A percentile compares a stretch with the other conserved stretches of the same genome.
phyloP scores from a whole-genome alignment of 2,113 vertebrate genomes.

The Elachura formosa region DNA sequence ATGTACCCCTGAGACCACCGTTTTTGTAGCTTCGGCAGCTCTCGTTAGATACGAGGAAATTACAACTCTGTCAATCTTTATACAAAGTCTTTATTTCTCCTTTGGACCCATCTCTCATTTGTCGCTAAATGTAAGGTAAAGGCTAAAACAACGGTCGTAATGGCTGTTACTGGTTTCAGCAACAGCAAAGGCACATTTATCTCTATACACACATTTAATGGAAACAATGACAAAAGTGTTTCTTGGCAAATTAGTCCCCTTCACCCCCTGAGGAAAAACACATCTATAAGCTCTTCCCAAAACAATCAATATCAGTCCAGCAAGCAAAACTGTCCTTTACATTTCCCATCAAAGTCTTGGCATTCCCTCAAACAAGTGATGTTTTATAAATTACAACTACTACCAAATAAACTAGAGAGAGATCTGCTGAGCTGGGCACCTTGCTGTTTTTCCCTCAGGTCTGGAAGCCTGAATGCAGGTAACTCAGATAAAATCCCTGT shows the following conservation, averaged over 20 bases:
- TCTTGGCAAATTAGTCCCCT: slow-evolving; percentile 20
- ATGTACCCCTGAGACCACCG: neutral
- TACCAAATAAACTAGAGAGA: neutral
- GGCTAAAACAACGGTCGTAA: neutral
- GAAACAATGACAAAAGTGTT: slow-evolving; percentile 33
- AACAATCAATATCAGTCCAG: slow-evolving; percentile 37
- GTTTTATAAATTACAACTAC: neutral
- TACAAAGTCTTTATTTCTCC: neutral
- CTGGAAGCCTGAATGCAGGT: neutral
- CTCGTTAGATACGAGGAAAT: slow-evolving; percentile 3
- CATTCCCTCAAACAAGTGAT: neutral
- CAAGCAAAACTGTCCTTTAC: neutral
- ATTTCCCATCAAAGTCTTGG: neutral
- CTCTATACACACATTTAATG: neutral
- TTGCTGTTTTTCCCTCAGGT: neutral
- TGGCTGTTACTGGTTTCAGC: neutral
- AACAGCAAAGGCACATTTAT: slow-evolving; percentile 8
- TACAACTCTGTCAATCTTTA: neutral
- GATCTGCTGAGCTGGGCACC: neutral
- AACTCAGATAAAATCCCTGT: neutral
- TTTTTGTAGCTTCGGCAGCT: neutral
- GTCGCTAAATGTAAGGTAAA: neutral
- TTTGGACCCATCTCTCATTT: neutral
- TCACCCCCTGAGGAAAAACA: neutral
- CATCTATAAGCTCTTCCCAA: slow-evolving; percentile 20